Evolutionary conservation across 2,113 vertebrate species (phyloP).

Genomic region (Bubo bubo): DNA sequence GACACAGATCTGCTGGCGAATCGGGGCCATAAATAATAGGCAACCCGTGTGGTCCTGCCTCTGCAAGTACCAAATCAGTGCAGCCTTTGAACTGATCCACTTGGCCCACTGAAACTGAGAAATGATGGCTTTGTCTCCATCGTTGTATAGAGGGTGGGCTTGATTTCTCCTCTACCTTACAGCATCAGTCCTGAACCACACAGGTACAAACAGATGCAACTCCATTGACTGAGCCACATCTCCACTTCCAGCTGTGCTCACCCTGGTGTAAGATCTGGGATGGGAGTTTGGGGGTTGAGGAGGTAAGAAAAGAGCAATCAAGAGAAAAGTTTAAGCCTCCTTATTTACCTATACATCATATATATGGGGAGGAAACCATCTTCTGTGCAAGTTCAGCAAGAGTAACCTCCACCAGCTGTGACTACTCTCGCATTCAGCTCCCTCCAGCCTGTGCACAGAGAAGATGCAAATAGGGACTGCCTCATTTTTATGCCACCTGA

Average conservation of each 20-base stretch:
- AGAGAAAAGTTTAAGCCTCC: background rate
- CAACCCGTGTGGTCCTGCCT: background rate
- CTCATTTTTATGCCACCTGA: slow-evolving; percentile 44
- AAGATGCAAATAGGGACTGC: background rate
- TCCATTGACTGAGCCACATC: background rate
- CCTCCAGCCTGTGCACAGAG: background rate
- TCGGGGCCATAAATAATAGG: slow-evolving; percentile 17
- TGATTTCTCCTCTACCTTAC: background rate
- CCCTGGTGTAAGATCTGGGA: background rate
- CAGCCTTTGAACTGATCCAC: background rate
- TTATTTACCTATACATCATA: background rate
- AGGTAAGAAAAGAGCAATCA: background rate
- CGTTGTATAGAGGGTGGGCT: background rate
- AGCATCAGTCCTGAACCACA: background rate
- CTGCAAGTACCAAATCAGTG: background rate
- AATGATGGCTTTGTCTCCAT: background rate
- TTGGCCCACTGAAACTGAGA: background rate
- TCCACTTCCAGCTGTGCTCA: background rate
- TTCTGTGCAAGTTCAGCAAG: background rate
- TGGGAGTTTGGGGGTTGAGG: background rate
- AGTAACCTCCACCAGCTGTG: background rate
- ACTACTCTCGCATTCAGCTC: background rate
- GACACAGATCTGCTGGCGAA: background rate
- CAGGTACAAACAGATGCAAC: background rate
- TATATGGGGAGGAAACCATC: background rate